Conservation (phyloP, 2,888 invertebrate genomes). For the Campaea margaritaria region DNA sequence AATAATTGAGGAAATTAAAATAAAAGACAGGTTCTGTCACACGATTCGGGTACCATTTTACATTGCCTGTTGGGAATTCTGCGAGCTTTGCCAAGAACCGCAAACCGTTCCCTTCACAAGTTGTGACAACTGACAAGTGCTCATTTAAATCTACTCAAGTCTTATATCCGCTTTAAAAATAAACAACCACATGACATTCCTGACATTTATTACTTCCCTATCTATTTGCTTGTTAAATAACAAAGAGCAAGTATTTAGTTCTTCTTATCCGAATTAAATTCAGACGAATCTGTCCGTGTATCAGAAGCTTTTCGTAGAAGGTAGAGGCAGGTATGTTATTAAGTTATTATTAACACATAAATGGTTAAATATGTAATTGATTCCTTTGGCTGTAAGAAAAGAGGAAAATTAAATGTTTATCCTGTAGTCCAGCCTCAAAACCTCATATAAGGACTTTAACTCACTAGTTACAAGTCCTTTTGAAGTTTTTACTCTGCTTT, state of each 20-base stretch:
- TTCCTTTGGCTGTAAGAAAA: too few species aligned
- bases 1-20: too few species aligned
- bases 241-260: background rate
- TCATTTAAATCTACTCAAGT: background rate
- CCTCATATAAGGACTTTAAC: too few species aligned
- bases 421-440: too few species aligned
- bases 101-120: background rate
- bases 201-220: conserved; percentile 6
- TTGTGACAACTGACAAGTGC: background rate
- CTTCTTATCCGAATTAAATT: background rate
- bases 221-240: too few species aligned
- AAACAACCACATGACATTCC: background rate
- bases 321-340: conserved; percentile 7
- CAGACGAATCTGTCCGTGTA: conserved; percentile 2
- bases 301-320: conserved; percentile 1
- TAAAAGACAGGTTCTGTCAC: too few species aligned
- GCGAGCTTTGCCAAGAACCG: background rate
- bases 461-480: too few species aligned
- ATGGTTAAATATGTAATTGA: background rate
- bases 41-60: too few species aligned
- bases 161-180: background rate
- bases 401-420: too few species aligned
- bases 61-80: background rate
- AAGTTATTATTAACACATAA: background rate
- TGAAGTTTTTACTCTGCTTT: too few species aligned